A percentile compares a stretch with the other conserved stretches of the same genome.
Conservation (phyloP, 2,888 invertebrate species). For the Lepidochitona cinerea region DNA sequence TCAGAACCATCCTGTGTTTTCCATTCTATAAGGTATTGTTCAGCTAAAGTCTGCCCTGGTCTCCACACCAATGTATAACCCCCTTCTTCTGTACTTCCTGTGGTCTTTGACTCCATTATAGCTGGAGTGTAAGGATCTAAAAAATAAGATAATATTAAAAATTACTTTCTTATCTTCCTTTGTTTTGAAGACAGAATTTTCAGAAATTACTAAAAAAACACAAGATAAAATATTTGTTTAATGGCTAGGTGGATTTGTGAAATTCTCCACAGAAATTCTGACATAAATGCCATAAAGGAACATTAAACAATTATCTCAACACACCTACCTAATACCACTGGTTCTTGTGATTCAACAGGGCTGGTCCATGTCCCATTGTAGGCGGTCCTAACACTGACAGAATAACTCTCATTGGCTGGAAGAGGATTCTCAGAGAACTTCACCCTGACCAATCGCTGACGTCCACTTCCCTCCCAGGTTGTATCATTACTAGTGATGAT, state of each 20-base stretch:
- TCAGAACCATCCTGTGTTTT: neutral
- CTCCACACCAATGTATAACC: neutral
- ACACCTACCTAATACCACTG: neutral
- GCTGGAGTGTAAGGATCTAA: neutral
- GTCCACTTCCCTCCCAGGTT: neutral
- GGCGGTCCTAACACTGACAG: neutral
- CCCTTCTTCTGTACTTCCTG: no score
- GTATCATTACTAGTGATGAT: neutral
- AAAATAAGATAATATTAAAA: neutral
- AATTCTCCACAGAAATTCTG: no score
- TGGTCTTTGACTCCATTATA: neutral
- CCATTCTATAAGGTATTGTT: neutral
- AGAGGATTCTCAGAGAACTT: neutral
- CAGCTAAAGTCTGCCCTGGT: neutral
- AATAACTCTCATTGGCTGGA: neutral
- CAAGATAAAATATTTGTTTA: no score
- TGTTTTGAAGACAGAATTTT: no score
- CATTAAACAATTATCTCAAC: no score
- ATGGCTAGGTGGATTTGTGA: no score
- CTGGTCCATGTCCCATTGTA: neutral
- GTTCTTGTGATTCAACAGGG: neutral
- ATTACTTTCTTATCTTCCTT: no score
- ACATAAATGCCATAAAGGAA: no score
- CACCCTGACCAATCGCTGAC: neutral
- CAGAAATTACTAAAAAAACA: no score